Evolutionary conservation across 2,113 vertebrate species (phyloP), one percentile per base, ranked within the genome.

Genomic region (Murina feae): DNA sequence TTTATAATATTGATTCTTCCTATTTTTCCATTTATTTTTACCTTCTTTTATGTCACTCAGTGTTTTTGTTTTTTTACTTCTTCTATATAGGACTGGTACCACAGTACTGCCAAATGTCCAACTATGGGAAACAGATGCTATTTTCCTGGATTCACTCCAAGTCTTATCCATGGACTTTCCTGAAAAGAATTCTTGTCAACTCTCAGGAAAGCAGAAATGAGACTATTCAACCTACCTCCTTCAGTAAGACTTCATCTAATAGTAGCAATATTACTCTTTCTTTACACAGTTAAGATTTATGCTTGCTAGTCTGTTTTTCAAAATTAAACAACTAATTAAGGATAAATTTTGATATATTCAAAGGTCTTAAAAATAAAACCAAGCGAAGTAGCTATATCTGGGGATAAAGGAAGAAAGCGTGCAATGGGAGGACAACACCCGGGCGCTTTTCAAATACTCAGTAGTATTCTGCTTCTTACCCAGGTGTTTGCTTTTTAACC

Each of bases 251-350:
- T 0, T 95, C 25, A 95, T 37, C 30, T 93, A 87, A 37, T 32
- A 75, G 80, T 87, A 92, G 25, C 66, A 92, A 6, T 53, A 72
- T 39, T 68, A 68, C 3, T 58, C 37, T 69, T 95, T 82, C 39
- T 68, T 69, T 89, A 81, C 47, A 93, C 13, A 47, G 51, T 89
- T 66, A 94, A 94, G 35, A 89, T 86, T 78, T 91, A 89, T 86
- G 21, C 69, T 86, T 86, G 85, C 39, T 90, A 47, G 32, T 42
- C 69, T 60, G 16, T 79, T 95, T 85, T 94, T 86, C 78, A 94
- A 90, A 93, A 82, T 42, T 79, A 69, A 91, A 86, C 37, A 93
- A 86, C 32, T 30, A 60, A 89, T 88, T 74, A 86, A 85, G 4
- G 17, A 86, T 85, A 74, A 39, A 84, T 63, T 75, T 42, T 79